Evolutionary conservation across 2,113 vertebrate genomes (phyloP).

Genomic region (Aphelocoma coerulescens): DNA sequence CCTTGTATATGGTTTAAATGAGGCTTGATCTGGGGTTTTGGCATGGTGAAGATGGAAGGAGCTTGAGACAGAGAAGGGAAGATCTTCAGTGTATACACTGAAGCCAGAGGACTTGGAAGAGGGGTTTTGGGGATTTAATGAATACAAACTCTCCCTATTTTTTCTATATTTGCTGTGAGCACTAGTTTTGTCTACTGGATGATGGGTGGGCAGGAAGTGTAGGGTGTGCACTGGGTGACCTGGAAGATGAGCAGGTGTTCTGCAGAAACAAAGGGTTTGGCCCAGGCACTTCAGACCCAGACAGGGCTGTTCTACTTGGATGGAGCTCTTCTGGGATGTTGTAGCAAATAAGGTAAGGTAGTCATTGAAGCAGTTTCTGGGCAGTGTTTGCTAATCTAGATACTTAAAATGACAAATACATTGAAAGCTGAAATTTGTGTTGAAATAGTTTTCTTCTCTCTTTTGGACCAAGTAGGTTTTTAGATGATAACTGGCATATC

Average conservation of each 20-base stretch:
- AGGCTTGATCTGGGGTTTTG: constrained; percentile 4
- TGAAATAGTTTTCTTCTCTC: not conserved
- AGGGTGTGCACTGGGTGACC: not conserved
- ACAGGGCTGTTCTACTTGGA: rapidly evolving
- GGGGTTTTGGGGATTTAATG: not conserved
- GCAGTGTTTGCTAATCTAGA: not conserved
- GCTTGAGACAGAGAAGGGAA: not conserved
- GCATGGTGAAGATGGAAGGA: not conserved
- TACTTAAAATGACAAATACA: constrained; percentile 15
- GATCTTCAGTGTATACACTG: not conserved
- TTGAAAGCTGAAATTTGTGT: constrained; percentile 16
- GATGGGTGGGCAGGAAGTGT: not conserved
- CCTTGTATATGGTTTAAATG: not conserved
- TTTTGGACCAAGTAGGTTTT: not conserved
- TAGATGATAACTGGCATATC: not conserved
- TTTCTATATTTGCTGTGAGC: not conserved
- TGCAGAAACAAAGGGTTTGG: not conserved
- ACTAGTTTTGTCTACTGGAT: not conserved
- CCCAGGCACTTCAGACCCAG: rapidly evolving
- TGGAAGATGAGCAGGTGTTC: not conserved
- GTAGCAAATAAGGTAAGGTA: not conserved
- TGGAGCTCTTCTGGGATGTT: not conserved
- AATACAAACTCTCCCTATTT: not conserved
- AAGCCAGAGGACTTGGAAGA: not conserved
- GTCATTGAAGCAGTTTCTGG: not conserved